A percentile compares a stretch with the other conserved stretches of the same genome.
These are phyloP conservation scores for Bellardia pandia DNA, from an alignment of 2,888 invertebrate species.

Conservation along the genomic window DNA sequence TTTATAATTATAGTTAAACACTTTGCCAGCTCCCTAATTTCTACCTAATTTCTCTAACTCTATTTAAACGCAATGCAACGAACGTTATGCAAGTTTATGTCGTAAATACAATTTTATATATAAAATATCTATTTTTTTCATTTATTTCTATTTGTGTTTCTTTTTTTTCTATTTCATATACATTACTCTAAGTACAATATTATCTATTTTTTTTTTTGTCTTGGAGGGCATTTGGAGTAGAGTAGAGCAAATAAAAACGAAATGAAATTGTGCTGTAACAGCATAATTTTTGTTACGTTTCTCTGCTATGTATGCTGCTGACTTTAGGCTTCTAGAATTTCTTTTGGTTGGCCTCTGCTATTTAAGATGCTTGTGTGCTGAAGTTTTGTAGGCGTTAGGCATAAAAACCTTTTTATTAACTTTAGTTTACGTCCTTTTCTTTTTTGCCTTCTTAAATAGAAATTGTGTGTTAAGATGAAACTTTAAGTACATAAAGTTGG, in stretches of 20 bases:
- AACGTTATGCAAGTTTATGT: slow-evolving; percentile 65
- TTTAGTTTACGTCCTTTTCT: slow-evolving; percentile 38
- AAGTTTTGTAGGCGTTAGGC: slow-evolving; percentile 71
- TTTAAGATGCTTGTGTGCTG: slow-evolving; percentile 53
- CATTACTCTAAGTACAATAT: background rate
- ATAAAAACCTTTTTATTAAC: slow-evolving; percentile 70
- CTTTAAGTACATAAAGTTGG: background rate
- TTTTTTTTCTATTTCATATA: slow-evolving; percentile 36
- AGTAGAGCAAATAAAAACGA: slow-evolving; percentile 74
- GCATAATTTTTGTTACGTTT: slow-evolving; percentile 69
- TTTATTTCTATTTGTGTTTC: slow-evolving; percentile 32
- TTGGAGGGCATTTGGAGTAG: background rate
- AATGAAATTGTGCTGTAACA: slow-evolving; percentile 76
- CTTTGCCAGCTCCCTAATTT: slow-evolving; percentile 16
- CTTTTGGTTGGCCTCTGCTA: slow-evolving; percentile 44
- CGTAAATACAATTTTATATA: slow-evolving; percentile 71
- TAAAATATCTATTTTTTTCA: slow-evolving; percentile 25
- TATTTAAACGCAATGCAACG: slow-evolving; percentile 31
- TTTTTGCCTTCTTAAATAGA: background rate
- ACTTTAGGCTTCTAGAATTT: slow-evolving; percentile 49
- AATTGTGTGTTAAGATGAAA: slow-evolving; percentile 27
- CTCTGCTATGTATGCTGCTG: slow-evolving; percentile 29
- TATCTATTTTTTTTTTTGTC: slow-evolving; percentile 49
- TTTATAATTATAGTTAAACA: background rate
- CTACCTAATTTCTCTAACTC: slow-evolving; percentile 22